Evolutionary conservation across 2,888 invertebrate genomes (phyloP).

Genomic region (Eilema sororculum): DNA sequence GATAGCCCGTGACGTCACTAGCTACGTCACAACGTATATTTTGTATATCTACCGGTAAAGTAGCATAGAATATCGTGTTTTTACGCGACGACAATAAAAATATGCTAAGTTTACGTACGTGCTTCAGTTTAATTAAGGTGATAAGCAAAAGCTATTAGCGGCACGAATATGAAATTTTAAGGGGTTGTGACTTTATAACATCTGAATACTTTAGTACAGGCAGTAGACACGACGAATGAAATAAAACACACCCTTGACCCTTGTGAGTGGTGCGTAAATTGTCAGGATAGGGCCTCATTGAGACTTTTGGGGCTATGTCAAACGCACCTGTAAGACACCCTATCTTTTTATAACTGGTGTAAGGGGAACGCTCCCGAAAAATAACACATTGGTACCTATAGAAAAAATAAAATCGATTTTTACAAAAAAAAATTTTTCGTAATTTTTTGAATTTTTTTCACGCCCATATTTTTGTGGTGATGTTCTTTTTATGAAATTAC

Average conservation of each 20-base stretch:
- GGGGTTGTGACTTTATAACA: background rate
- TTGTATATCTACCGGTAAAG: background rate
- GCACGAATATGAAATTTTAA: conserved; percentile 6
- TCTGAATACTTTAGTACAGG: background rate
- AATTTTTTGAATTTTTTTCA: too few species aligned
- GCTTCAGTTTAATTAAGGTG: conserved; percentile 2
- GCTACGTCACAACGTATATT: background rate
- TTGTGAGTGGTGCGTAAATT: too few species aligned
- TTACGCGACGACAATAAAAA: background rate
- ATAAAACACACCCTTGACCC: background rate
- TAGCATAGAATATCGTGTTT: background rate
- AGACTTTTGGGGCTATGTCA: too few species aligned
- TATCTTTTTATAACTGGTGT: too few species aligned
- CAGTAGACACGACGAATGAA: background rate
- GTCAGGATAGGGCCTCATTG: too few species aligned
- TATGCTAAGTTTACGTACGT: conserved; percentile 6
- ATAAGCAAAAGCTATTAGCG: conserved; percentile 23
- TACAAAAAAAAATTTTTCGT: too few species aligned
- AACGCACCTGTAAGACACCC: too few species aligned
- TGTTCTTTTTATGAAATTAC: too few species aligned
- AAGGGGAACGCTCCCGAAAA: too few species aligned
- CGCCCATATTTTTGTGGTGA: too few species aligned
- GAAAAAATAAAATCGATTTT: too few species aligned
- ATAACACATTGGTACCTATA: too few species aligned
- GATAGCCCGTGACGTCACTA: background rate